Conservation (phyloP, 2,113 vertebrate genomes). For the Lasiurus borealis region DNA sequence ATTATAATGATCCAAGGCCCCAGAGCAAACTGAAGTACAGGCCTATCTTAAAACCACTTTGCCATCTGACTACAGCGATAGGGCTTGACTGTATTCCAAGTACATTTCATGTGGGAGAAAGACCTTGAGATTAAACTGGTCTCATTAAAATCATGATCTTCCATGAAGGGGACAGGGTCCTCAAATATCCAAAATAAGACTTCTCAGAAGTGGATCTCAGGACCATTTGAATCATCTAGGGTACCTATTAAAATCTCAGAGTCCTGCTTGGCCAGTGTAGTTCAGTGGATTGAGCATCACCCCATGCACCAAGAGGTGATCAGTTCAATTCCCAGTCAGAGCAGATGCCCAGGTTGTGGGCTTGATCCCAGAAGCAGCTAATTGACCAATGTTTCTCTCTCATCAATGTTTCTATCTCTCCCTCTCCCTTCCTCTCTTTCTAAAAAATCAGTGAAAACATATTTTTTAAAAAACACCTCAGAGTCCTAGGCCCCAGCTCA, state of each 20-base stretch:
- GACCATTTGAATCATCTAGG: neutral
- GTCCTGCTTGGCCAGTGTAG: neutral
- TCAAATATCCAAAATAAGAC: neutral
- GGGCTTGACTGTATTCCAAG: neutral
- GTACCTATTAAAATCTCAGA: constrained; percentile 1
- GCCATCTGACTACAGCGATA: neutral
- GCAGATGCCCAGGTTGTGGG: no score
- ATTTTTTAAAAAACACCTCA: neutral
- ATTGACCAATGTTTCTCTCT: no score
- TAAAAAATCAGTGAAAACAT: no score
- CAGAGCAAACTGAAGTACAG: neutral
- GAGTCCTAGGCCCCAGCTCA: neutral
- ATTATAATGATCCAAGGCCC: neutral
- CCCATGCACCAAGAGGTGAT: no score
- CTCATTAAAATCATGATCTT: constrained; percentile 28
- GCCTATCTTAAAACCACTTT: neutral
- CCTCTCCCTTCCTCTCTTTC: no score
- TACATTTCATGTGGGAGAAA: neutral
- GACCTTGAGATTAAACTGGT: neutral
- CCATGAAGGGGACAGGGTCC: neutral
- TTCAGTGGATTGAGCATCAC: no score
- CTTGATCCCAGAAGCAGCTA: no score
- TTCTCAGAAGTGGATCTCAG: neutral
- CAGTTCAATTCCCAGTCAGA: no score
- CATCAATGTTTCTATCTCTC: no score